Evolutionary conservation across 2,113 vertebrate species (phyloP), one percentile per base, ranked within the genome.

Genomic region (Fulica atra): DNA sequence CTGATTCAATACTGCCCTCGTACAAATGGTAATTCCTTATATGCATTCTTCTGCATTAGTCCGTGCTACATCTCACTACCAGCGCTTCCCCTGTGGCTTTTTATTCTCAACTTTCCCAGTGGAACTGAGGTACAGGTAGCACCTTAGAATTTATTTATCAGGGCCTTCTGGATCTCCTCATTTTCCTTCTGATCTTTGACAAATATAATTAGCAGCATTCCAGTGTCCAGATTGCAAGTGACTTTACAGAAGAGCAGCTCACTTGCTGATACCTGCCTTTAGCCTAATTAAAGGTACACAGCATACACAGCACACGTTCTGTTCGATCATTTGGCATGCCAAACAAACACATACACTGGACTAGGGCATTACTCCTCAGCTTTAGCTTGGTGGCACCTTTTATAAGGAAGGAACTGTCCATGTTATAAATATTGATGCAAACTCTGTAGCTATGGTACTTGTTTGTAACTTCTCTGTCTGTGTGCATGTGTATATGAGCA

Each of bases 1-100:
- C 59, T 88, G 56, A 96, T 92, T 95, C 63, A 89, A 44, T 54
- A 57, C 26, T 28, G 23, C 64, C 56, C 11, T 42, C 81, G 76
- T 73, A 96, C 50, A 93, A 97, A 95, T 60, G 28, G 44, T 72
- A 53, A 54, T 77, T 95, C 69, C 7, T 36, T 48, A 36, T 24
- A 31, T 29, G 16, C 36, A 35, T 65, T 74, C 36, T 78, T 91
- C 80, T 92, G 63, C 69, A 9, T 38, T 89, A 91, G 42, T 53
- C 36, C 16, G 29, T 20, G 7, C 36, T 87, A 68, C 20, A 88
- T 53, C 74, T 88, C 18, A 11, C 21, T 17, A 4, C 7, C 13
- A 73, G 71, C 51, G 13, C 24, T 24, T 57, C 40, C 16, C 23
- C 5, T 60, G 36, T 24, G 40, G 0, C 6, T 53, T 77, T 88